Base-by-base conservation (phyloP, 2,113 vertebrate genomes). In the Nestor notabilis region DNA sequence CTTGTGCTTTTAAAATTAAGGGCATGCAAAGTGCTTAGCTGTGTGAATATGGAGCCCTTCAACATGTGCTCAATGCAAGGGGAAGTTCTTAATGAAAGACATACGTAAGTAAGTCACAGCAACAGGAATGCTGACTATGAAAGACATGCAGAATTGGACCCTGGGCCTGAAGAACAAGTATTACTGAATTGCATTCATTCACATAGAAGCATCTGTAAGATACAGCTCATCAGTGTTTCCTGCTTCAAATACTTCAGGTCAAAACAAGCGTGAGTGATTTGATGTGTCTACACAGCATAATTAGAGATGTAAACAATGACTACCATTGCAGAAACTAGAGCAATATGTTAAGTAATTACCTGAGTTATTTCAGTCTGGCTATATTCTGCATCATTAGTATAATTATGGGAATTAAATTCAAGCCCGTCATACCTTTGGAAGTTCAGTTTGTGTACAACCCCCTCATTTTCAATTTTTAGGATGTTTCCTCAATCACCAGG, bases 331-430 rank as follows among this genome's bases (percentile, higher is more conserved):
- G 91, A 87, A 93, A 88, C 85, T 93, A 37, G 84, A 94, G 95
- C 95, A 96, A 92, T 92, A 89, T 88, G 94, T 56, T 68, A 93
- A 88, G 81, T 93, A 96, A 97, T 96, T 95, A 96, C 92, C 94
- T 90, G 93, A 95, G 93, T 78, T 97, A 79, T 95, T 96, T 95
- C 72, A 74, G 77, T 71, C 87, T 87, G 92, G 72, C 79, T 92
- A 50, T 18, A 41, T 81, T 92, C 82, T 87, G 79, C 89, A 89
- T 90, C 92, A 89, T 93, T 96, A 96, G 68, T 65, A 49, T 92
- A 94, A 97, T 96, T 89, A 89, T 0, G 3, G 84, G 89, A 92
- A 65, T 64, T 80, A 61, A 95, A 87, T 56, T 83, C 89, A 58
- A 90, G 77, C 63, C 89, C 77, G 49, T 89, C 91, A 72, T 83